Conservation (phyloP, 2,797 vertebrate species). For the Varecia variegata region DNA sequence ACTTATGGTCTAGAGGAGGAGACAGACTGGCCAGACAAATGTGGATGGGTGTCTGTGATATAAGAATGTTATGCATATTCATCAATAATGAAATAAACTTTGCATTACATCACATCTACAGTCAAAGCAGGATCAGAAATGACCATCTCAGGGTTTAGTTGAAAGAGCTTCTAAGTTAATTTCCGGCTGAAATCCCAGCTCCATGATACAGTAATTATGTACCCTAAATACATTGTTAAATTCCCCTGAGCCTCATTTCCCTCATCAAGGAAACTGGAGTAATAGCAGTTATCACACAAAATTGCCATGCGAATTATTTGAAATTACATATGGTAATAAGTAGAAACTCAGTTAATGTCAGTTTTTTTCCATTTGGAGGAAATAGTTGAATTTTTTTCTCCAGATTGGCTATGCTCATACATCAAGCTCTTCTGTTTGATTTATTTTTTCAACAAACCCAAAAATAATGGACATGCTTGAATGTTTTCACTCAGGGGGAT, state of each 20-base stretch:
- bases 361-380: conserved; percentile 34
- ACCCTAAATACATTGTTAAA: conserved; percentile 23
- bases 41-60: neutral
- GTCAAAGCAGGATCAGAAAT: neutral
- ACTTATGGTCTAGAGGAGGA: neutral
- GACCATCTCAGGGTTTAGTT: neutral
- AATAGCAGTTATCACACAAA: neutral
- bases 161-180: conserved; percentile 41
- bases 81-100: neutral
- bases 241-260: conserved; percentile 21
- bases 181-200: conserved; percentile 26
- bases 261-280: conserved; percentile 15
- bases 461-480: too few relatives aligned
- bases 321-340: neutral
- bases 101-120: neutral
- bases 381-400: neutral
- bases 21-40: neutral
- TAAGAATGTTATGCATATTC: neutral
- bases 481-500: too few relatives aligned
- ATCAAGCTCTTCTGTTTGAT: neutral
- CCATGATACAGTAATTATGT: neutral
- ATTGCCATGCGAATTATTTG: neutral
- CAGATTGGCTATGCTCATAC: neutral
- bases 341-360: neutral
- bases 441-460: neutral